A percentile compares a stretch with the other conserved stretches of the same genome.
These are phyloP conservation scores for Mormyrops attenuatus DNA, from an alignment of 2,797 vertebrate species.

Conservation along the genomic window DNA sequence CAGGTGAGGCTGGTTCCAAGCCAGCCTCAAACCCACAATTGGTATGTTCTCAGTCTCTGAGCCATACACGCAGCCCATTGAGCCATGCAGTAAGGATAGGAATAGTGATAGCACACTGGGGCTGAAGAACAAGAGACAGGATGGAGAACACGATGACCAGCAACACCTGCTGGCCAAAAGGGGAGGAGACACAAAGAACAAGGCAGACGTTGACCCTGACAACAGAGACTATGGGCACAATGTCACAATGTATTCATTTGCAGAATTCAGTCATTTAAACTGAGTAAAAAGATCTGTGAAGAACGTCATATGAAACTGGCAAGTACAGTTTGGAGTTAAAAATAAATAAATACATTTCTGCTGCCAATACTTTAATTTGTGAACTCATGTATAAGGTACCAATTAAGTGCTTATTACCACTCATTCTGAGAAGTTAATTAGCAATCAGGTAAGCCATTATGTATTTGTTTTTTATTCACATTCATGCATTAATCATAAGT, in stretches of 20 bases:
- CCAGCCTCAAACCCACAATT: background rate
- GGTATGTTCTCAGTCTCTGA: background rate
- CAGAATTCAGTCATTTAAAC: background rate
- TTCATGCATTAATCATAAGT: constrained; percentile 21
- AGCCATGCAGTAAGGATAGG: background rate
- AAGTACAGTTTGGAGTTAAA: background rate
- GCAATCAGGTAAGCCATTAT: constrained; percentile 17
- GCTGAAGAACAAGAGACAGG: background rate
- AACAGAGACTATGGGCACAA: background rate
- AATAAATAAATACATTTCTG: background rate
- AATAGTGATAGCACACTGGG: background rate
- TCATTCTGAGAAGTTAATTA: constrained; percentile 12
- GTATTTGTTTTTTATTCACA: constrained; percentile 6
- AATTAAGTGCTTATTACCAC: constrained; percentile 18
- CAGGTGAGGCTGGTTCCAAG: no score
- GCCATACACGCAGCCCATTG: background rate
- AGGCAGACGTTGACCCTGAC: background rate
- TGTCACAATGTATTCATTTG: background rate
- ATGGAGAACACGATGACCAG: background rate
- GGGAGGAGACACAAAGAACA: background rate
- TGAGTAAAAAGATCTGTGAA: background rate
- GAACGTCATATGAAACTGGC: background rate
- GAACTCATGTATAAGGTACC: constrained; percentile 1
- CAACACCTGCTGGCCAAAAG: background rate
- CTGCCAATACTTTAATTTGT: background rate